These are phyloP conservation scores for Spilarctia lutea DNA, from an alignment of 2,888 invertebrate genomes.

Conservation along the genomic window DNA sequence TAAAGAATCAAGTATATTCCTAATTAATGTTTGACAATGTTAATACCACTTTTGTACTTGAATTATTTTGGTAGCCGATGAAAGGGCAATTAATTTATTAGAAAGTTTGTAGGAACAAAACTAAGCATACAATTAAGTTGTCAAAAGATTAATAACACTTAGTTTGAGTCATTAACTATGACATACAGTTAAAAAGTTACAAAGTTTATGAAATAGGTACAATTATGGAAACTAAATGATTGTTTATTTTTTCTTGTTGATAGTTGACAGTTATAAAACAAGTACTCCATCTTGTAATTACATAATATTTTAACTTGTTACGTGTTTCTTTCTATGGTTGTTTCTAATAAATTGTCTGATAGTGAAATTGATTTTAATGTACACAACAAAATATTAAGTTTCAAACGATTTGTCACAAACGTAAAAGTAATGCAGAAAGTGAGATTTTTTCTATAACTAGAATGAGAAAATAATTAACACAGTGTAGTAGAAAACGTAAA, in stretches of 20 bases:
- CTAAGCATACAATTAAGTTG: constrained; percentile 42
- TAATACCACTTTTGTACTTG: constrained; percentile 16
- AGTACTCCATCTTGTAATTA: constrained; percentile 25
- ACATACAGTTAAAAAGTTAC: constrained; percentile 15
- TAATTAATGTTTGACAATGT: not conserved
- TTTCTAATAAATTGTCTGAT: not conserved
- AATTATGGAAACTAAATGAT: constrained; percentile 23
- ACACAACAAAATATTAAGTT: no score
- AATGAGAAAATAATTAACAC: not conserved
- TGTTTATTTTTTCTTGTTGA: constrained; percentile 11
- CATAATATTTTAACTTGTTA: constrained; percentile 14
- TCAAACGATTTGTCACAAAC: no score
- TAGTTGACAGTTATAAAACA: constrained; percentile 18
- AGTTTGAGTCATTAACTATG: constrained; percentile 31
- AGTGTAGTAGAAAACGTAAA: not conserved
- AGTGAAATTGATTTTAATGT: not conserved
- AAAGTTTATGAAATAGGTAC: constrained; percentile 14
- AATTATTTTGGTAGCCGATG: constrained; percentile 23
- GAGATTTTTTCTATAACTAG: not conserved
- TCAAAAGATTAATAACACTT: constrained; percentile 37
- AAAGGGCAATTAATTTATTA: constrained; percentile 64
- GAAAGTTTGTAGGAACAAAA: constrained; percentile 51
- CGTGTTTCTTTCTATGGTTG: not conserved
- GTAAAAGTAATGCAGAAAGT: not conserved
- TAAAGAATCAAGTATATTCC: not conserved